Evolutionary conservation across 1,140 invertebrate genomes (phyloP), one percentile per base, ranked within the genome.

Genomic region (Caerostris darwini): DNA sequence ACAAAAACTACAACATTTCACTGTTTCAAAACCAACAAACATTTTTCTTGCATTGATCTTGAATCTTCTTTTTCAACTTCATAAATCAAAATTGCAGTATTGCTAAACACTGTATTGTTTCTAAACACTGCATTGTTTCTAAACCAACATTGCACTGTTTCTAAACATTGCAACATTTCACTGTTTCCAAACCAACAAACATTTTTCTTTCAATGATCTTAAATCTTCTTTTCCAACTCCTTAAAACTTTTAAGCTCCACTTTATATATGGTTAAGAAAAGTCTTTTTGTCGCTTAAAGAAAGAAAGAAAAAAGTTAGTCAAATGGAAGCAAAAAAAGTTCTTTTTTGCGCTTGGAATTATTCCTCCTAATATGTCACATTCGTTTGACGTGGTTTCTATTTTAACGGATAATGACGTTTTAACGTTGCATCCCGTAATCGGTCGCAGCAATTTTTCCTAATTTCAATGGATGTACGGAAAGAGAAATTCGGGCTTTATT

Each of bases 321-420:
- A 71, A 77, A 50, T 4, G 34, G 3, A 34, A 77, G 34, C 71
- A 77, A 77, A 77, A 77, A 14, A 50, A 34, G 17, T 54, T 34
- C 81, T 58, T 71, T 89, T 64, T 89, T 54, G 19, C 61, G 87
- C 8, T 34, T 14, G 64, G 71, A 89, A 89, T 89, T 89, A 89
- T 87, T 87, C 59, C 59, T 64, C 53, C 71, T 69, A 56, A 91
- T 82, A 82, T 61, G 69, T 82, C 69, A 82, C 71, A 59, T 82
- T 57, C 69, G 58, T 81, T 91, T 81, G 71, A 81, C 56, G 90
- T 57, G 69, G 54, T 56, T 81, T 92, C 59, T 64, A 50, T 85
- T 92, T 92, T 64, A 92, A 92, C 14, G 14, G 50, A 83, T 85
- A 85, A 85, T 85, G 90, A 92, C 90, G 71, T 92, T 92, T 92